These are phyloP conservation scores for Pomatorhinus ruficollis DNA, from an alignment of 2,113 vertebrate species.

Conservation along the genomic window DNA sequence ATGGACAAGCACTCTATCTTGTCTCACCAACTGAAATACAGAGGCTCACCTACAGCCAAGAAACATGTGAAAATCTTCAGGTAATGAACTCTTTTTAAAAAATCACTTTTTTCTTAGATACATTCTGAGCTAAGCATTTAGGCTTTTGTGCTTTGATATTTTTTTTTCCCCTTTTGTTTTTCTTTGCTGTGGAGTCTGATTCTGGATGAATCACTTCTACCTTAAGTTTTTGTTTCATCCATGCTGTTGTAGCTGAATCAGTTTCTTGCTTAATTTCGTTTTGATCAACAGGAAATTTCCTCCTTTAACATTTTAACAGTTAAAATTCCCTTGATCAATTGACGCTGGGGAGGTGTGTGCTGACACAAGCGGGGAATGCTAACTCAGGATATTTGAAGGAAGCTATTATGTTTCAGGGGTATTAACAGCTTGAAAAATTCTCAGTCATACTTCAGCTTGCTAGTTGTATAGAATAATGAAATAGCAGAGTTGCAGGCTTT, in stretches of 20 bases:
- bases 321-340: neutral
- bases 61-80: constrained; percentile 98
- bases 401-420: neutral
- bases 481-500: neutral
- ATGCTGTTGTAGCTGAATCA: neutral
- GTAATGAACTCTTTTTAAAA: constrained; percentile 60
- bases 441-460: neutral
- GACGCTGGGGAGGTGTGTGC: neutral
- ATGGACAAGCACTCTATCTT: constrained; percentile 96
- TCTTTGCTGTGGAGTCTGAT: neutral
- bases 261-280: neutral
- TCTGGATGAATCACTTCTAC: neutral
- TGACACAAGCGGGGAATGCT: neutral
- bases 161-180: neutral
- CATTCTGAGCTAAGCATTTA: neutral
- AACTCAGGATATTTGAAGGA: neutral
- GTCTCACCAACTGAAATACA: constrained; percentile 98
- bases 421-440: neutral
- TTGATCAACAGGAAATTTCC: neutral
- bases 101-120: neutral
- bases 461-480: neutral
- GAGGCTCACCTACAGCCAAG: constrained; percentile 97
- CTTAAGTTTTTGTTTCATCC: neutral
- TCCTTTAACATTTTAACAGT: neutral
- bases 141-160: neutral